Percentiles rank a stretch among this genome's conserved stretches.
Evolutionary conservation across 2,888 invertebrate genomes (phyloP).

Genomic region (Rotaria socialis): DNA sequence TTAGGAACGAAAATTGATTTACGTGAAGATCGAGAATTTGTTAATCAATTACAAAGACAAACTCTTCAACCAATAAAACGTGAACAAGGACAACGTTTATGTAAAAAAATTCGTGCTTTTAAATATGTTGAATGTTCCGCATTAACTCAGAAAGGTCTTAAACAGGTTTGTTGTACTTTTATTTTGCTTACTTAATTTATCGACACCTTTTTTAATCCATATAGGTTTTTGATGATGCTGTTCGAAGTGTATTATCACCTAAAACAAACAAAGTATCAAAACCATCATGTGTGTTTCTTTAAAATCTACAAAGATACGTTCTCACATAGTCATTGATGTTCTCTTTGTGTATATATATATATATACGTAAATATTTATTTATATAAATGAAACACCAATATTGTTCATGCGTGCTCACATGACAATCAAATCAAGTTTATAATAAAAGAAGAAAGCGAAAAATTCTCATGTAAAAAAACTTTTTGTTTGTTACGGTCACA

Average conservation of each 20-base stretch:
- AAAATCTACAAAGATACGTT: not conserved
- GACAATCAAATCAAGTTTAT: not conserved
- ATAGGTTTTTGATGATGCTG: slow-evolving; percentile 33
- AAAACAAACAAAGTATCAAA: slow-evolving; percentile 9
- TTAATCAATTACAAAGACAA: slow-evolving; percentile 42
- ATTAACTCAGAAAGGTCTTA: slow-evolving; percentile 90
- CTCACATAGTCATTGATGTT: too few species aligned
- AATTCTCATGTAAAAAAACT: not conserved
- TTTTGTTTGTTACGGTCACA: not conserved
- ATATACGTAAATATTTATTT: too few species aligned
- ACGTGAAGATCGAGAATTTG: slow-evolving; percentile 81
- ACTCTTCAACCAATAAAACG: slow-evolving; percentile 82
- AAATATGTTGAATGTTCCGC: slow-evolving; percentile 99
- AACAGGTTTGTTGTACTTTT: slow-evolving; percentile 83
- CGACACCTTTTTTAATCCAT: not conserved
- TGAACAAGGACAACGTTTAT: slow-evolving; percentile 95
- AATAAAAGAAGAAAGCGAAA: not conserved
- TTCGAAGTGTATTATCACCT: slow-evolving; percentile 26
- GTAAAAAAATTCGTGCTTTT: slow-evolving; percentile 94
- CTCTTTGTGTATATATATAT: too few species aligned
- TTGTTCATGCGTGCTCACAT: not conserved
- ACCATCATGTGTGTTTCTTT: slow-evolving; percentile 27
- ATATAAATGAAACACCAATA: not conserved
- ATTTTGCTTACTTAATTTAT: not conserved
- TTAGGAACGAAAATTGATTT: slow-evolving; percentile 77